Percentiles rank a stretch among this genome's conserved stretches.
Evolutionary conservation across 2,888 invertebrate genomes (phyloP).

Genomic region (Gymnocheta viridis): DNA sequence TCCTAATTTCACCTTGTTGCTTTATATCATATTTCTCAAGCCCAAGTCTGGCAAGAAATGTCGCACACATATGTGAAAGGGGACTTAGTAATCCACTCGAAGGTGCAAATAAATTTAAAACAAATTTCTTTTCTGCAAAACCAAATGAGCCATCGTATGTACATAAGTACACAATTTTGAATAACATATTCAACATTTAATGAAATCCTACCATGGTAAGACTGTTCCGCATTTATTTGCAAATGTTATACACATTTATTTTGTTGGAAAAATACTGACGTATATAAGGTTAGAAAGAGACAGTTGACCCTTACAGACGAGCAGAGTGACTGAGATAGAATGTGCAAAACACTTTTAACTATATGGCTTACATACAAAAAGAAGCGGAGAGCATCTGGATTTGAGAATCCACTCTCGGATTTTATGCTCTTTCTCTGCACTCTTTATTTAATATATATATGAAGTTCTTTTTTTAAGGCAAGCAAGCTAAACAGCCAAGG

Average conservation of each 20-base stretch:
- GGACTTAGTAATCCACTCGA: no score
- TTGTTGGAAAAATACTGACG: constrained; percentile 66
- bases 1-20: no score
- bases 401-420: constrained; percentile 17
- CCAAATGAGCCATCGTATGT: no score
- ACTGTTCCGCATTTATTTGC: constrained; percentile 61
- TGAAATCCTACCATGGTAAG: constrained; percentile 18
- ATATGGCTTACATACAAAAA: constrained; percentile 5
- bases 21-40: no score
- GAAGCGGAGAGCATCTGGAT: constrained; percentile 22
- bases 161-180: no score
- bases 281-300: constrained; percentile 60
- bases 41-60: no score
- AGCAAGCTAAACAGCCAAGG: constrained; percentile 72
- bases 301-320: background rate
- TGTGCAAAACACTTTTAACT: constrained; percentile 7
- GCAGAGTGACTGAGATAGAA: constrained; percentile 8
- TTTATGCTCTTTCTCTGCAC: constrained; percentile 52
- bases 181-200: background rate
- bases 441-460: constrained; percentile 59
- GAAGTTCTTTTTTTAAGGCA: constrained; percentile 59
- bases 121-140: no score
- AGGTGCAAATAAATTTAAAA: no score
- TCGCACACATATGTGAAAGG: no score
- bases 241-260: constrained; percentile 60